A percentile compares a stretch with the other conserved stretches of the same genome.
Conservation (phyloP, 2,888 invertebrate species). For the Automeris io region DNA sequence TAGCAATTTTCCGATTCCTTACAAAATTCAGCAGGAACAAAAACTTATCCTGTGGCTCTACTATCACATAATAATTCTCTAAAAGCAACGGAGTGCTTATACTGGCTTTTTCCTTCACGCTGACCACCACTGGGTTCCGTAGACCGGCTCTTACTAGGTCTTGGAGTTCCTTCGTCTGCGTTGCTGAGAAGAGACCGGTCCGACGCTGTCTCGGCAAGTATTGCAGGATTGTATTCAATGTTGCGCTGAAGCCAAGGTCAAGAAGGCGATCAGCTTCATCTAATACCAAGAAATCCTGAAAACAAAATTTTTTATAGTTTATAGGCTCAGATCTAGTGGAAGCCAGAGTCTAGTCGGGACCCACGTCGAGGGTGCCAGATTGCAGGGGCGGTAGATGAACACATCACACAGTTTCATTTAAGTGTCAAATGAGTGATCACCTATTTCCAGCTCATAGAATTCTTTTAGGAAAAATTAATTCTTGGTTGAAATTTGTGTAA, state of each 20-base stretch:
- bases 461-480: no score
- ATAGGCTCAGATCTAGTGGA: neutral
- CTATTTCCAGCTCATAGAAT: no score
- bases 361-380: no score
- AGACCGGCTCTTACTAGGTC: constrained; percentile 95
- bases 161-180: constrained; percentile 96
- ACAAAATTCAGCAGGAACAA: constrained; percentile 88
- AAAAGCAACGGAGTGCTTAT: constrained; percentile 84
- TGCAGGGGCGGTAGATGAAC: no score
- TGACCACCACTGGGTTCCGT: constrained; percentile 93
- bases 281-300: constrained; percentile 91
- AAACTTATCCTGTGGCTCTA: constrained; percentile 88
- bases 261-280: constrained; percentile 98
- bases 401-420: no score
- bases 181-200: constrained; percentile 99
- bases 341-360: no score
- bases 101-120: constrained; percentile 90
- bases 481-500: no score
- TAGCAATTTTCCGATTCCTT: constrained; percentile 65
- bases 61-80: constrained; percentile 88
- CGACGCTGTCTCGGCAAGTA: constrained; percentile 94
- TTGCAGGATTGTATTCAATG: constrained; percentile 91
- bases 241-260: constrained; percentile 92
- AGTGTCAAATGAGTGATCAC: no score
- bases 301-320: constrained; percentile 13